Conservation (phyloP, 2,888 invertebrate genomes). For the Gryllus longicercus region DNA sequence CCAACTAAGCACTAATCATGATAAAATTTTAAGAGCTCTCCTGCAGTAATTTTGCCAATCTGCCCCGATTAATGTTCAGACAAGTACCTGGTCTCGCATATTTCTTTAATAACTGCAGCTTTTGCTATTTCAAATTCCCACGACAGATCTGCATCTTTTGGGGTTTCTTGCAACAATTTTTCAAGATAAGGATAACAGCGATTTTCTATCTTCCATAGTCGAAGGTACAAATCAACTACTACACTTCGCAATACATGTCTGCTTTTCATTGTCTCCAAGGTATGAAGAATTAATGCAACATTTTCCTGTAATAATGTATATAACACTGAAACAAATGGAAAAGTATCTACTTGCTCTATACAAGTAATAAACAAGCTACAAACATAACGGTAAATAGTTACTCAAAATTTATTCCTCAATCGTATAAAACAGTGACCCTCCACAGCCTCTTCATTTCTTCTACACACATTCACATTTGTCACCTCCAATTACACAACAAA, state of each 20-base stretch:
- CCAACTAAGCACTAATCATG: no score
- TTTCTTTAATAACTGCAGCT: slow-evolving; percentile 61
- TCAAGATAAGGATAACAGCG: slow-evolving; percentile 73
- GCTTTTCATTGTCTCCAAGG: slow-evolving; percentile 46
- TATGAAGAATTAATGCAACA: slow-evolving; percentile 50
- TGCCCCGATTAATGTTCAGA: no score
- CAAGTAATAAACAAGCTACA: neutral
- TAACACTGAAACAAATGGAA: slow-evolving; percentile 20
- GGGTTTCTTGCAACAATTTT: slow-evolving; percentile 53
- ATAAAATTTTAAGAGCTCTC: no score
- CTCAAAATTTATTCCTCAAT: no score
- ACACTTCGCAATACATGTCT: slow-evolving; percentile 34
- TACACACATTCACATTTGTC: no score
- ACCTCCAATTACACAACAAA: no score
- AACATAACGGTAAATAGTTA: no score
- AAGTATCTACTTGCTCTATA: neutral
- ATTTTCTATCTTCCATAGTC: slow-evolving; percentile 65
- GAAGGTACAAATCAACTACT: slow-evolving; percentile 60
- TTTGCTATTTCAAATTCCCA: slow-evolving; percentile 65
- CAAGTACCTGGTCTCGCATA: slow-evolving; percentile 62
- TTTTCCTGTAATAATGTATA: slow-evolving; percentile 48
- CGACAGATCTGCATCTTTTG: slow-evolving; percentile 48
- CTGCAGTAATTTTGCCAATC: no score
- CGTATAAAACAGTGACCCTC: slow-evolving; percentile 18
- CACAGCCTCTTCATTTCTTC: no score